Conservation (phyloP, 2,888 invertebrate genomes). For the Drosophila lutescens region DNA sequence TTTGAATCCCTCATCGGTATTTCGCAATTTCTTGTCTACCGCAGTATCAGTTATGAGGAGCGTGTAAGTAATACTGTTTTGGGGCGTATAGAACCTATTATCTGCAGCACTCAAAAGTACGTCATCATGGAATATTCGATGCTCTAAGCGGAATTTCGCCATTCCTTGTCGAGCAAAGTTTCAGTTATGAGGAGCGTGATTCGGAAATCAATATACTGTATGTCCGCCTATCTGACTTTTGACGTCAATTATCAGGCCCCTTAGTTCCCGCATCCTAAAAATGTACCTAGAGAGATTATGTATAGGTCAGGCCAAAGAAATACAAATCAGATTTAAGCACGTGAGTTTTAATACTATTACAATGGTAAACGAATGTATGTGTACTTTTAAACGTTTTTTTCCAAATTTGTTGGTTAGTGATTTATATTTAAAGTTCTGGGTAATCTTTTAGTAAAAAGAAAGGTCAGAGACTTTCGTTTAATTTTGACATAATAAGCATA, state of each 20-base stretch:
- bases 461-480: background rate
- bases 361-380: background rate
- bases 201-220: conserved; percentile 15
- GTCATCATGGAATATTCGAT: conserved; percentile 9
- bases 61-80: background rate
- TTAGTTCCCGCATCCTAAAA: background rate
- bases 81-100: background rate
- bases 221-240: conserved; percentile 9
- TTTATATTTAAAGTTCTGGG: background rate
- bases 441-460: background rate
- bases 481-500: conserved; percentile 26
- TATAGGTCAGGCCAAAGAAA: background rate
- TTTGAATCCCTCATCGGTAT: background rate
- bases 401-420: too few species aligned
- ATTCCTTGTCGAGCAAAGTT: conserved; percentile 9
- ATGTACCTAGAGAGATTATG: background rate
- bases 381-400: background rate
- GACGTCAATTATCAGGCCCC: conserved; percentile 40
- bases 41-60: too few species aligned
- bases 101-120: background rate
- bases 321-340: background rate
- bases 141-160: conserved; percentile 17
- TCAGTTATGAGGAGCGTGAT: conserved; percentile 37
- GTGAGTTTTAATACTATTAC: too few species aligned
- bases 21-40: too few species aligned